Evolutionary conservation across 2,113 vertebrate genomes (phyloP), one percentile per base, ranked within the genome.

Genomic region (Columba livia): DNA sequence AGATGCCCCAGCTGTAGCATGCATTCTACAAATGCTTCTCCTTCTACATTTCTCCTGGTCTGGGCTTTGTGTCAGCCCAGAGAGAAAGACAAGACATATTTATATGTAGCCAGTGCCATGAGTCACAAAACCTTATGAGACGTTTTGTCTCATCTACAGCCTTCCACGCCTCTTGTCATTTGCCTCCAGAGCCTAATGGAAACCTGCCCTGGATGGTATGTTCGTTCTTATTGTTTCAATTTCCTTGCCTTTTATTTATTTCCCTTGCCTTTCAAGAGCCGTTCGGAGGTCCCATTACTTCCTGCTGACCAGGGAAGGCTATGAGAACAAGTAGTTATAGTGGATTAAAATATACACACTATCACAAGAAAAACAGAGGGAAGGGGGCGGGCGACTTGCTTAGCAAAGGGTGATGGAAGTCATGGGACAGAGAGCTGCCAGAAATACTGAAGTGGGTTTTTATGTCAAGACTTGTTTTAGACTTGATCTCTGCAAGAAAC

Each of bases 241-340:
- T 93, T 91, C 91, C 79, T 91, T 82, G 84, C 65, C 90, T 94
- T 90, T 88, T 93, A 94, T 96, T 95, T 97, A 89, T 96, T 97
- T 96, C 93, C 25, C 78, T 93, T 91, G 71, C 71, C 47, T 85
- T 89, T 93, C 85, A 31, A 89, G 85, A 94, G 87, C 42, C 2
- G 0, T 82, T 88, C 40, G 6, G 79, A 87, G 84, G 87, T 94
- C 81, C 73, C 62, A 50, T 89, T 95, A 71, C 87, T 91, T 91
- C 95, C 95, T 95, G 85, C 91, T 94, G 91, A 42, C 78, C 78
- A 58, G 74, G 64, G 71, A 88, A 96, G 62, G 50, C 89, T 85
- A 72, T 75, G 84, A 95, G 95, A 96, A 89, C 73, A 85, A 92
- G 89, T 57, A 89, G 44, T 82, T 87, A 50, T 6, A 79, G 50